Evolutionary conservation across 2,888 invertebrate species (phyloP).

Genomic region (Oxyscelio sp.): DNA sequence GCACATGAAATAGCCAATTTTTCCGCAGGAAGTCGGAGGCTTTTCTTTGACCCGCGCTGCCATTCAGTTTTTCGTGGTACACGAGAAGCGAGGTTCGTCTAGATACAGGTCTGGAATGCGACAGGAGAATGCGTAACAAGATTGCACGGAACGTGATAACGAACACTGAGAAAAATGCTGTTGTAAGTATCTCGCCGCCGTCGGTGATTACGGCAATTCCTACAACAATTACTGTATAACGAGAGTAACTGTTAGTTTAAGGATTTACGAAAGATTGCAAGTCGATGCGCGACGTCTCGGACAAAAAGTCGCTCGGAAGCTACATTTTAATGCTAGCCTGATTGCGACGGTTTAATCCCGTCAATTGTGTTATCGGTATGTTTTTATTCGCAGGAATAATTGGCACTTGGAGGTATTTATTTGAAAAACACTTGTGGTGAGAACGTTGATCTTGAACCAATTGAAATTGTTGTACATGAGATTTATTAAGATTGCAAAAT

Average conservation of each 20-base stretch:
- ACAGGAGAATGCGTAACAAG: constrained; percentile 73
- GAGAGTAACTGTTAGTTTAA: constrained; percentile 65
- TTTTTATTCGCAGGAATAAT: constrained; percentile 34
- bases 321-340: constrained; percentile 48
- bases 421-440: not conserved
- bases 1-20: constrained; percentile 70
- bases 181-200: constrained; percentile 60
- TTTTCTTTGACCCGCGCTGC: constrained; percentile 59
- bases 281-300: constrained; percentile 37
- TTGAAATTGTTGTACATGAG: too few relatives aligned
- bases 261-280: constrained; percentile 48
- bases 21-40: constrained; percentile 56
- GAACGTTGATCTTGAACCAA: too few relatives aligned
- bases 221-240: constrained; percentile 69
- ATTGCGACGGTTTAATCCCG: constrained; percentile 50
- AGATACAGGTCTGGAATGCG: constrained; percentile 68
- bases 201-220: constrained; percentile 68
- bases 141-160: constrained; percentile 74
- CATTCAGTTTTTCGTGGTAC: constrained; percentile 67
- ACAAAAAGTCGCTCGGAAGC: constrained; percentile 59
- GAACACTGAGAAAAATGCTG: constrained; percentile 70
- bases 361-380: constrained; percentile 33
- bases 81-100: constrained; percentile 44
- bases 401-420: constrained; percentile 1
- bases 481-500: too few relatives aligned